phyloP scores from a whole-genome alignment of 2,888 invertebrate species.

The Synergus gifuensis region DNA sequence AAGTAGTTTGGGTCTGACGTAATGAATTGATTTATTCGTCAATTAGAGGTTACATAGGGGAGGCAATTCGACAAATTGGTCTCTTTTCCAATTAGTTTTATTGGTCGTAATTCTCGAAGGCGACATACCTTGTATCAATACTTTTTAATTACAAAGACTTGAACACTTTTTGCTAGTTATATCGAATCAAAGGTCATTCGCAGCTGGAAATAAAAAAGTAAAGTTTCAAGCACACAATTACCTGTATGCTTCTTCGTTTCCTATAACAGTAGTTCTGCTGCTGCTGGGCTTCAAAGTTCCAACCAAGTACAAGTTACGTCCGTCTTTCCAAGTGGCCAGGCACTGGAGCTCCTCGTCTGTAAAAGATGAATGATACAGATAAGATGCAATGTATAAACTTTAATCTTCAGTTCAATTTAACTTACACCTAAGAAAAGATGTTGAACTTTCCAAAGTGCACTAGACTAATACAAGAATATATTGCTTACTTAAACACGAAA shows the following conservation, averaged over 20 bases:
- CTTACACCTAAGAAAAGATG: slow-evolving; percentile 40
- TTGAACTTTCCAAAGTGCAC: slow-evolving; percentile 39
- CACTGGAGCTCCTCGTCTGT: slow-evolving; percentile 90
- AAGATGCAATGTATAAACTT: slow-evolving; percentile 40
- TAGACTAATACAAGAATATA: slow-evolving; percentile 39
- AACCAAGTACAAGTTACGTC: slow-evolving; percentile 88
- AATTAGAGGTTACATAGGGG: slow-evolving; percentile 59
- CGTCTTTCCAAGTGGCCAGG: slow-evolving; percentile 91
- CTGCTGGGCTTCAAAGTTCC: slow-evolving; percentile 85
- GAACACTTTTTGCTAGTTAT: slow-evolving; percentile 5
- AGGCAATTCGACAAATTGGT: slow-evolving; percentile 67
- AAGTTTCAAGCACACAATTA: slow-evolving; percentile 74
- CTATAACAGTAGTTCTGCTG: slow-evolving; percentile 78
- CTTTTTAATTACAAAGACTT: slow-evolving; percentile 36
- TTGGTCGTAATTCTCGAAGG: slow-evolving; percentile 62
- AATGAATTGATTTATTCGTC: slow-evolving; percentile 64
- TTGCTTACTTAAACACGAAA: slow-evolving; percentile 39
- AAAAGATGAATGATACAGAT: slow-evolving; percentile 54
- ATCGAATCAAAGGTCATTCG: slow-evolving; percentile 21
- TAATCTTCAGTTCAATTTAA: slow-evolving; percentile 40
- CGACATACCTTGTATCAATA: slow-evolving; percentile 39
- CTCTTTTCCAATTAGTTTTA: slow-evolving; percentile 77
- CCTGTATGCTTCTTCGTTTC: slow-evolving; percentile 89
- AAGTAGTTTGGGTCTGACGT: slow-evolving; percentile 52
- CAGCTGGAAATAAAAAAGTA: background rate